Conservation (phyloP, 2,113 vertebrate genomes). For the Sylvia atricapilla region DNA sequence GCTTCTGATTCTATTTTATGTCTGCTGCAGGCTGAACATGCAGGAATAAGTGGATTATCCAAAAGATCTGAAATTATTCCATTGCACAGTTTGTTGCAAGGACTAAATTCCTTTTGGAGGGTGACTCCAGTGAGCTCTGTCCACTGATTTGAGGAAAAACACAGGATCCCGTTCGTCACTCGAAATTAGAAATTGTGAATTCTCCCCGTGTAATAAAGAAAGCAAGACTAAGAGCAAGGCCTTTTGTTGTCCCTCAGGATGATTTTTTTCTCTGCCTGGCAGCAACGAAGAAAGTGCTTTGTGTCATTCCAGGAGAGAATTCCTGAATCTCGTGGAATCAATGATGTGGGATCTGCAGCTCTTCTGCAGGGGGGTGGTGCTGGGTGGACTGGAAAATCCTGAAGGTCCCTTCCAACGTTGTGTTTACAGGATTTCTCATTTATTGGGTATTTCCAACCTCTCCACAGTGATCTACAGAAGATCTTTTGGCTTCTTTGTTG, state of each 20-base stretch:
- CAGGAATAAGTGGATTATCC: background rate
- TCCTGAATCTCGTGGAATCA: constrained; percentile 1
- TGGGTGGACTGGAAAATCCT: background rate
- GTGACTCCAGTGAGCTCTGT: background rate
- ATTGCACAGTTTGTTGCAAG: background rate
- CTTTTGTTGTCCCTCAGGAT: background rate
- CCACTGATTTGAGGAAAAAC: background rate
- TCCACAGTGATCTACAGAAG: background rate
- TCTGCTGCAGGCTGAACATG: background rate
- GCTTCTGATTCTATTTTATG: background rate
- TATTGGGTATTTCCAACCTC: background rate
- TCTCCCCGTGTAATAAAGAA: background rate
- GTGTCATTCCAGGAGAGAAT: background rate
- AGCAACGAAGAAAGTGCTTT: background rate
- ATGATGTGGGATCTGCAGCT: background rate
- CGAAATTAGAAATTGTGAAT: background rate
- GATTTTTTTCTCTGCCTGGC: background rate
- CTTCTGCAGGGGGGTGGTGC: background rate
- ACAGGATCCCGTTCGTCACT: background rate
- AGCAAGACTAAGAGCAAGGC: background rate
- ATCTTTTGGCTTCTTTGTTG: no score
- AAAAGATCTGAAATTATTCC: background rate
- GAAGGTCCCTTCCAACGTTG: background rate
- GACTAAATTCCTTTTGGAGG: background rate
- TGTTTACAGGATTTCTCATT: background rate